phyloP scores from a whole-genome alignment of 2,797 vertebrate genomes.

The Toxotes lorentzi region DNA sequence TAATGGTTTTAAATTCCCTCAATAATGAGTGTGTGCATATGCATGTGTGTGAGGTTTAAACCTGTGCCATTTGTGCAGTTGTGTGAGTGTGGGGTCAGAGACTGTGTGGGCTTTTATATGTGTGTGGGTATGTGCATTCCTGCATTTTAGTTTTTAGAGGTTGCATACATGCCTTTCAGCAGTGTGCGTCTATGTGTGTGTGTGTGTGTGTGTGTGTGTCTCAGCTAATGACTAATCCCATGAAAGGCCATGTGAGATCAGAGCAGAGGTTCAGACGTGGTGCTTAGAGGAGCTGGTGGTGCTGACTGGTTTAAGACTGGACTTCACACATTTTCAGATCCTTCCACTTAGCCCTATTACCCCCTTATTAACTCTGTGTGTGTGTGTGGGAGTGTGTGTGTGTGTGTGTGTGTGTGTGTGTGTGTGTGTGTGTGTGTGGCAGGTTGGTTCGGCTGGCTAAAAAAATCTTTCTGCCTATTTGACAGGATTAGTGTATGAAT shows the following conservation, averaged over 20 bases:
- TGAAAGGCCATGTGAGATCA: slow-evolving; percentile 75
- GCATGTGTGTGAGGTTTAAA: slow-evolving; percentile 13
- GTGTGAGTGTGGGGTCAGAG: neutral
- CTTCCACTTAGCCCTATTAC: slow-evolving; percentile 64
- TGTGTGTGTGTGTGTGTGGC: slow-evolving; percentile 12
- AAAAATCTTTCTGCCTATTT: slow-evolving; percentile 8
- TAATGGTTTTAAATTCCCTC: slow-evolving; percentile 39
- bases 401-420: slow-evolving; percentile 13
- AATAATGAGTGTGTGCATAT: neutral
- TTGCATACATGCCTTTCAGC: slow-evolving; percentile 21
- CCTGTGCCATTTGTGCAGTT: neutral
- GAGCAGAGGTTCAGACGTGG: slow-evolving; percentile 63
- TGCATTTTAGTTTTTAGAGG: slow-evolving; percentile 20
- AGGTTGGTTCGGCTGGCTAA: slow-evolving; percentile 2
- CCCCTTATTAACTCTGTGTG: slow-evolving; percentile 45
- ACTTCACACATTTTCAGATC: slow-evolving; percentile 78
- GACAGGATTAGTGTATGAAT: slow-evolving; percentile 7
- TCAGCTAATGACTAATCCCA: slow-evolving; percentile 69
- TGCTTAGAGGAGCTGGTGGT: slow-evolving; percentile 71
- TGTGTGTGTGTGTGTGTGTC: slow-evolving; percentile 29
- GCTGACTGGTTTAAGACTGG: slow-evolving; percentile 66
- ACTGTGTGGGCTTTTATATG: slow-evolving; percentile 13
- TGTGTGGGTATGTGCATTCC: slow-evolving; percentile 38
- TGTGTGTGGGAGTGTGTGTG: slow-evolving; percentile 16
- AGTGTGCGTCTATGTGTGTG: slow-evolving; percentile 13